Evolutionary conservation across 1,140 invertebrate species (phyloP).

Genomic region (Trichonephila clavipes): DNA sequence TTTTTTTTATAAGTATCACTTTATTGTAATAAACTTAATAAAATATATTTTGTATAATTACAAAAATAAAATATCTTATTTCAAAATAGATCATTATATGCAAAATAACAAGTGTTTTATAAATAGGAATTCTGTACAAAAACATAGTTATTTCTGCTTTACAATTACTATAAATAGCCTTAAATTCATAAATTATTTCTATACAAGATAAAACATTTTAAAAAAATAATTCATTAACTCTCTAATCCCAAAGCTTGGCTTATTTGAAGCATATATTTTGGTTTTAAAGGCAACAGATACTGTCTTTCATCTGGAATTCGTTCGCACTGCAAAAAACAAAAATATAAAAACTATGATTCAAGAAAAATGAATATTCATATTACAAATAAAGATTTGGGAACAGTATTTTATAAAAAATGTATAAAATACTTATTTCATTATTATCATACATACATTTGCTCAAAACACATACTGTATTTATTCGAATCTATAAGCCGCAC

Average conservation of each 20-base stretch:
- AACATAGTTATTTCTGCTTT: slow-evolving; percentile 40
- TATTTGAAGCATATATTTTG: slow-evolving; percentile 83
- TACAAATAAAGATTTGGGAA: not conserved
- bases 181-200: slow-evolving; percentile 42
- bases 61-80: slow-evolving; percentile 19
- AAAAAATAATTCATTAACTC: slow-evolving; percentile 58
- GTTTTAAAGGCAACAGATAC: slow-evolving; percentile 83
- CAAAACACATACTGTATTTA: too few species aligned
- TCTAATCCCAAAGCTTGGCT: slow-evolving; percentile 80
- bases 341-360: not conserved
- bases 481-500: too few species aligned
- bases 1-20: not conserved
- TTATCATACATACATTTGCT: too few species aligned
- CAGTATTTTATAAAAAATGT: too few species aligned
- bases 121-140: slow-evolving; percentile 45
- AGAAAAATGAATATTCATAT: not conserved
- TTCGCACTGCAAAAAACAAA: slow-evolving; percentile 80
- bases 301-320: slow-evolving; percentile 82
- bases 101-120: slow-evolving; percentile 58
- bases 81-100: slow-evolving; percentile 36
- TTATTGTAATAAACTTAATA: slow-evolving; percentile 51
- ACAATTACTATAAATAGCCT: slow-evolving; percentile 16
- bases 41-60: slow-evolving; percentile 52
- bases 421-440: too few species aligned
- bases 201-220: slow-evolving; percentile 39